Percentiles rank a stretch among this genome's conserved stretches.
Conservation (phyloP, 2,888 invertebrate species). For the Tinea semifulvella region DNA sequence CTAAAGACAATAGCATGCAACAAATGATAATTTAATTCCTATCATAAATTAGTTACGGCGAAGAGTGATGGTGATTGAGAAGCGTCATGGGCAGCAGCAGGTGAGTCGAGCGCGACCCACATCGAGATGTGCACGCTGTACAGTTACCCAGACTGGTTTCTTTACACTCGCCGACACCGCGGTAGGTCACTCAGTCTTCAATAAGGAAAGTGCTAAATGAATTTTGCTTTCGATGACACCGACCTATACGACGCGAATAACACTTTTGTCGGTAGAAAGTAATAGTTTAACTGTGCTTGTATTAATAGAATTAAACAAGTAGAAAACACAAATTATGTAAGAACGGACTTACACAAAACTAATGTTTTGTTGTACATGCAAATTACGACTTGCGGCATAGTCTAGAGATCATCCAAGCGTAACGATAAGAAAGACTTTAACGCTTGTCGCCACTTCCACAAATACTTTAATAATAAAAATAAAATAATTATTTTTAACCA, state of each 20-base stretch:
- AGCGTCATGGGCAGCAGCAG: constrained; percentile 7
- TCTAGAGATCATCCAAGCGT: constrained; percentile 12
- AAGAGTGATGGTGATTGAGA: constrained; percentile 5
- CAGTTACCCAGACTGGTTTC: constrained; percentile 58
- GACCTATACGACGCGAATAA: constrained; percentile 7
- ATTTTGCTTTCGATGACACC: constrained; percentile 58
- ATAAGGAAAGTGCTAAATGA: constrained; percentile 56
- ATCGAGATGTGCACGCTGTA: constrained; percentile 32
- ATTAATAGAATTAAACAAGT: constrained; percentile 14
- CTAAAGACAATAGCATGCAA: constrained; percentile 1
- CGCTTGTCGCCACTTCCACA: constrained; percentile 19
- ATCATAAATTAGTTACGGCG: neutral
- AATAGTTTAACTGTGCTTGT: constrained; percentile 33
- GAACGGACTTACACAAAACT: constrained; percentile 16
- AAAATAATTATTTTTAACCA: too few species aligned
- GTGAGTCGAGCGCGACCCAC: constrained; percentile 34
- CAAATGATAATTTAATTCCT: neutral
- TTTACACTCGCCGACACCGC: constrained; percentile 30
- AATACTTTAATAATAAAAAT: too few species aligned
- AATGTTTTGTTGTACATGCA: constrained; percentile 15
- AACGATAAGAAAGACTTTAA: constrained; percentile 27
- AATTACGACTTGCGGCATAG: constrained; percentile 11
- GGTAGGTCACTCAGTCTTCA: constrained; percentile 29
- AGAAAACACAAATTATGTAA: constrained; percentile 17
- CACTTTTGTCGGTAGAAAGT: constrained; percentile 40